These are phyloP conservation scores for Hestina assimilis DNA, from an alignment of 1,140 invertebrate species.

Conservation along the genomic window DNA sequence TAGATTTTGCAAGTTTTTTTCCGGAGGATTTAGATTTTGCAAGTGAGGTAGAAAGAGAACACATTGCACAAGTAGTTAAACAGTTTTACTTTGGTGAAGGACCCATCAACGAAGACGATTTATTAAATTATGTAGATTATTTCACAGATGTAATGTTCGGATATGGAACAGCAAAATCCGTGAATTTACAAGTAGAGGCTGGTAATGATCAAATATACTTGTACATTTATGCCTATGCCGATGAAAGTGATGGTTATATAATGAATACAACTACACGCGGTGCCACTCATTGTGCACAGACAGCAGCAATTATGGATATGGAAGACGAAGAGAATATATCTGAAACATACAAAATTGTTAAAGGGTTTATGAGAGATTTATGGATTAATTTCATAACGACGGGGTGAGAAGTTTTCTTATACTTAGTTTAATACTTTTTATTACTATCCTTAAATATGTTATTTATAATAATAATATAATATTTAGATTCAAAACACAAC, in stretches of 20 bases:
- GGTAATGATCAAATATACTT: conserved; percentile 37
- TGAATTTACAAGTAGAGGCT: conserved; percentile 23
- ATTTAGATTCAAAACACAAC: too few relatives aligned
- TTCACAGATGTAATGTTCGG: conserved; percentile 40
- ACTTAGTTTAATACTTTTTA: too few relatives aligned
- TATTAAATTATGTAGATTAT: conserved; percentile 31
- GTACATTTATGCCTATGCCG: conserved; percentile 24
- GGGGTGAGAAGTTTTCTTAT: too few relatives aligned
- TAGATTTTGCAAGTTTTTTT: conserved; percentile 34
- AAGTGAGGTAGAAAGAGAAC: conserved; percentile 26
- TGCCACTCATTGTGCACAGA: conserved; percentile 25
- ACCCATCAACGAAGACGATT: conserved; percentile 16
- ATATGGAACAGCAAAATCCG: conserved; percentile 23
- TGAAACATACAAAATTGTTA: conserved; percentile 13
- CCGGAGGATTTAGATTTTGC: conserved; percentile 32
- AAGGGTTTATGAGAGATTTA: conserved; percentile 9
- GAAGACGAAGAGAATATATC: conserved; percentile 7
- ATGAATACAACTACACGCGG: conserved; percentile 17
- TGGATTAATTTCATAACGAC: conserved; percentile 22
- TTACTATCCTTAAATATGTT: too few relatives aligned
- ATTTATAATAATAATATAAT: too few relatives aligned
- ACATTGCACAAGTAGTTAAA: conserved; percentile 29
- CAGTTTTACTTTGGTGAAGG: conserved; percentile 37
- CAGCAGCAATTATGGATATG: conserved; percentile 4
- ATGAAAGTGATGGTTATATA: conserved; percentile 8